A percentile compares a stretch with the other conserved stretches of the same genome.
These are phyloP conservation scores for Dicroscelio sp. DNA, from an alignment of 2,888 invertebrate genomes.

Conservation along the genomic window DNA sequence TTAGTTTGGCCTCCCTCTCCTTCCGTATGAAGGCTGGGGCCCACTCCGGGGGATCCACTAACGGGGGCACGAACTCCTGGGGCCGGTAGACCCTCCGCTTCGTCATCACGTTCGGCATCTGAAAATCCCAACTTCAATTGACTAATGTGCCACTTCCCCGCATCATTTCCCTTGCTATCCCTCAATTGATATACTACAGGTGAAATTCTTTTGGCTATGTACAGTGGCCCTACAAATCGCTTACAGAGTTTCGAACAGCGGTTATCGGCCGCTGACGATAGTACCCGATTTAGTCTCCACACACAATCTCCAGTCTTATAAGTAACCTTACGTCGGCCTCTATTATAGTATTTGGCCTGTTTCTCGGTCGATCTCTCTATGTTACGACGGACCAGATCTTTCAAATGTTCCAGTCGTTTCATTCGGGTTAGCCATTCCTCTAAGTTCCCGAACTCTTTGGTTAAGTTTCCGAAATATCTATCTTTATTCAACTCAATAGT, in stretches of 20 bases:
- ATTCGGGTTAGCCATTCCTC: constrained; percentile 33
- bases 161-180: no score
- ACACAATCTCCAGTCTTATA: constrained; percentile 68
- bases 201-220: not conserved
- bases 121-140: no score
- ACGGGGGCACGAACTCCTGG: no score
- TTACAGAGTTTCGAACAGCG: constrained; percentile 14
- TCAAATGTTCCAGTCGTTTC: not conserved
- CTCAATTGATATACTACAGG: no score
- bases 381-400: constrained; percentile 17
- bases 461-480: not conserved
- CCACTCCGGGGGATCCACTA: no score
- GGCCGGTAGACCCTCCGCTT: no score
- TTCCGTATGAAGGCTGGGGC: no score
- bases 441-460: not conserved
- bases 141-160: no score
- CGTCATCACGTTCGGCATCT: no score
- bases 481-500: not conserved
- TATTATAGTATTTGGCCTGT: constrained; percentile 74
- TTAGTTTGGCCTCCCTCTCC: no score
- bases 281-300: constrained; percentile 5
- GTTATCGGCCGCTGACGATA: constrained; percentile 55
- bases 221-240: not conserved
- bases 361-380: constrained; percentile 44
- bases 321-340: constrained; percentile 21